Evolutionary conservation across 1,140 invertebrate species (phyloP), one percentile per base, ranked within the genome.

Genomic region (Piezodorus guildinii): DNA sequence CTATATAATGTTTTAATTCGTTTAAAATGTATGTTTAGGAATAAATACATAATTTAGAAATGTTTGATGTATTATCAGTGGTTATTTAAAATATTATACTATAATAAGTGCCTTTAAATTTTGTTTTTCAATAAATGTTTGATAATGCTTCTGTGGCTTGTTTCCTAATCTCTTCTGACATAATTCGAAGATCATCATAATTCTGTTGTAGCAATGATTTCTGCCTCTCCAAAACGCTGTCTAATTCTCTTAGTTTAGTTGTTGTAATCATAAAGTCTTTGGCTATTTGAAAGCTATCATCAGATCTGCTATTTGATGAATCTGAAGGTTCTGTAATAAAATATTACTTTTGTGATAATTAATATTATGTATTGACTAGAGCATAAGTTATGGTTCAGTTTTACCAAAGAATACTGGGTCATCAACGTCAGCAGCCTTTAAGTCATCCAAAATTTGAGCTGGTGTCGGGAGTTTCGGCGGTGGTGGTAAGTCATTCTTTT

Each of bases 151-250:
- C 71, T 62, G 72, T 67, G 10, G 74, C 74, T 68, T 75, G 71
- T 54, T 74, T 68, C 62, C 70, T 72, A 56, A 76, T 76, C 15
- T 74, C 69, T 63, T 74, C 67, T 1, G 72, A 71, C 60, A 75
- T 70, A 66, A 63, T 68, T 25, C 67, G 69, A 63, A 76, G 72
- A 59, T 72, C 71, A n/a, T 70, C 63, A 3, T 71, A 69, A 62
- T 66, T 65, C 3, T 60, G 49, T 46, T 70, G 62, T 43, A 76
- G 66, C 25, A 67, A 46, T 17, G 68, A 43, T 58, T 68, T 66
- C 56, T 72, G 69, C 46, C 67, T 65, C 30, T 62, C 56, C 19
- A 76, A 63, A n/a, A 56, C 45, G 27, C 63, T 63, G 30, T 72
- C 67, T n/a, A 74, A 65, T 21, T 70, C 60, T 62, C 67, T 71